phyloP scores from a whole-genome alignment of 2,797 vertebrate genomes.

The Gymnothorax javanicus region DNA sequence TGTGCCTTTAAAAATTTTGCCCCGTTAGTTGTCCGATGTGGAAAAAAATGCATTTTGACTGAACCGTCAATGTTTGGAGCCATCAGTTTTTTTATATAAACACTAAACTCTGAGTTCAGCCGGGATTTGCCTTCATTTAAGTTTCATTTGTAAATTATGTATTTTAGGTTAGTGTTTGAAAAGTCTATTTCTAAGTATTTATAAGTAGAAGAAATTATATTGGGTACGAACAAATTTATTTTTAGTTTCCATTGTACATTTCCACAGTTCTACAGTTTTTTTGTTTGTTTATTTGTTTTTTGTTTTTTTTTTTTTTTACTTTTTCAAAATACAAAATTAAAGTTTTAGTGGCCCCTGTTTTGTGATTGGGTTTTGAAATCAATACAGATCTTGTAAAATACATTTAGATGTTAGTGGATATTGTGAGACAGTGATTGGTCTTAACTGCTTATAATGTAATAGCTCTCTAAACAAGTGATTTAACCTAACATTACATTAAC shows the following conservation, averaged over 20 bases:
- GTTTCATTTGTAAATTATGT: conserved; percentile 64
- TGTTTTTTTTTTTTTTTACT: too few relatives aligned
- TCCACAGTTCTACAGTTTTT: conserved; percentile 43
- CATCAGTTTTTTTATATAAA: conserved; percentile 76
- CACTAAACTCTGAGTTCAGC: conserved; percentile 77
- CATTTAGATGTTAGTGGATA: conserved; percentile 73
- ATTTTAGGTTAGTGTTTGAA: conserved; percentile 35
- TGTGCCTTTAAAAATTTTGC: conserved; percentile 86
- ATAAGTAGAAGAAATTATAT: not conserved
- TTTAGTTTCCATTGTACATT: conserved; percentile 2
- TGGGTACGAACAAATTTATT: conserved; percentile 12
- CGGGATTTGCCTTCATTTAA: conserved; percentile 65
- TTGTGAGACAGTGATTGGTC: conserved; percentile 70
- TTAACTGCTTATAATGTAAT: conserved; percentile 63
- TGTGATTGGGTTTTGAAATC: conserved; percentile 65
- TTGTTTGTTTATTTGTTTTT: too few relatives aligned
- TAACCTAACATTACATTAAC: conserved; percentile 67
- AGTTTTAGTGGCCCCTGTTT: conserved; percentile 68
- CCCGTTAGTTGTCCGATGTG: conserved; percentile 84
- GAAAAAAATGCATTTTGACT: conserved; percentile 74
- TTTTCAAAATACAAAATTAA: conserved; percentile 41
- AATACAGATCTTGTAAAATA: conserved; percentile 71
- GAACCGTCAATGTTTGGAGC: conserved; percentile 72
- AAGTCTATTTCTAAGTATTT: conserved; percentile 4
- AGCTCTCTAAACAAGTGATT: conserved; percentile 46